Base-by-base conservation (phyloP, 2,797 vertebrate genomes). In the Masticophis lateralis region DNA sequence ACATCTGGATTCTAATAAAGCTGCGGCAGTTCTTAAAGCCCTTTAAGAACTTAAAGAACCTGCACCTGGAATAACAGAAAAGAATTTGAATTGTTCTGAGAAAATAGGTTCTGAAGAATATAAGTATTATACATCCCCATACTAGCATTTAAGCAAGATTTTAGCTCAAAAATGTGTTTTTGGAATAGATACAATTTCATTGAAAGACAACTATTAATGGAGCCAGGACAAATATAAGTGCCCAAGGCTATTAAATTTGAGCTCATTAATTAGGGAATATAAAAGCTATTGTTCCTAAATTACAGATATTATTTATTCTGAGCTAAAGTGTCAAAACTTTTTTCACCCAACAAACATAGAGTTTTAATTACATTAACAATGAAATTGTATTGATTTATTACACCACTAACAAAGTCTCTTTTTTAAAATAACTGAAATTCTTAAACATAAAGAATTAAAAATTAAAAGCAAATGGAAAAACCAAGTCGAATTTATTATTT, bases 261-360 rank as follows among this genome's bases (percentile, higher is more conserved):
- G 89, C 28, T 86, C 91, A 79, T 61, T 25, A 22, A n/a, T 87
- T 0, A 95, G n/a, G 0, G 93, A 92, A 94, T 90, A 94, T 92
- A 89, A 63, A 69, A 91, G 51, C 94, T n/a, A 28, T 94, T 18
- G 86, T 12, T 92, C 93, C 91, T 88, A 92, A 95, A 20, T 59
- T 92, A 93, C 16, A 74, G 91, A 43, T 20, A 92, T 4, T 9
- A 88, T 87, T 91, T 94, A 90, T 87, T 86, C 93, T 88, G 88
- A 94, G 74, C 10, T 91, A 89, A 90, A n/a, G 92, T 93, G n/a
- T 88, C 37, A 95, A 55, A 91, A 91, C 51, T 53, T 90, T 88
- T 91, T 88, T 43, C 47, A 91, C n/a, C 63, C 86, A 61, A 79
- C 66, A 88, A 57, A 22, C 28, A 37, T 20, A 43, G n/a, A 43